Percentiles rank a stretch among this genome's conserved stretches.
These are phyloP conservation scores for Iphiclides podalirius DNA, from an alignment of 2,888 invertebrate species.

Conservation along the genomic window DNA sequence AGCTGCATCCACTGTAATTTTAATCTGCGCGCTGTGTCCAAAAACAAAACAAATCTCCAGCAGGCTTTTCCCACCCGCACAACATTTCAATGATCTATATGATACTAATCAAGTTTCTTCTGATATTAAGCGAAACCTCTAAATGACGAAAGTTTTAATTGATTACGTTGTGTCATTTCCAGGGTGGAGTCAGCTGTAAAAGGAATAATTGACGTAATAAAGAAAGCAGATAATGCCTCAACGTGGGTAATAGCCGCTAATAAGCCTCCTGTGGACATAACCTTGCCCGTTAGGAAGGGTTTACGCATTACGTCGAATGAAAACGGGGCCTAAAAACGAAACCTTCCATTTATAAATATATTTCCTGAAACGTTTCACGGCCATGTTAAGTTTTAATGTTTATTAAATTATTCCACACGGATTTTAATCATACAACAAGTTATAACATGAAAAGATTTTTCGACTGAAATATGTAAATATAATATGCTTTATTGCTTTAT, in stretches of 20 bases:
- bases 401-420: too few relatives aligned
- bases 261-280: constrained; percentile 53
- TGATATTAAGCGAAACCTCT: neutral
- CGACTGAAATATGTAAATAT: too few relatives aligned
- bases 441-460: too few relatives aligned
- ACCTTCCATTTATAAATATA: neutral
- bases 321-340: neutral
- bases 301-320: constrained; percentile 30
- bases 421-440: too few relatives aligned
- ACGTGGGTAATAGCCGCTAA: constrained; percentile 66
- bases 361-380: neutral
- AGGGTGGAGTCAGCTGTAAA: constrained; percentile 65
- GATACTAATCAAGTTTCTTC: neutral
- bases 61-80: too few relatives aligned
- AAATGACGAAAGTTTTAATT: constrained; percentile 19
- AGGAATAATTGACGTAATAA: constrained; percentile 61
- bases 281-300: constrained; percentile 44
- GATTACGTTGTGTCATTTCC: constrained; percentile 34
- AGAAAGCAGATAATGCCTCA: constrained; percentile 51
- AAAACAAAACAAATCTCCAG: too few relatives aligned
- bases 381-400: neutral
- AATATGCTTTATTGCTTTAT: too few relatives aligned
- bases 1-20: too few relatives aligned
- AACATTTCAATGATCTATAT: too few relatives aligned
- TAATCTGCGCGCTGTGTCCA: too few relatives aligned